Evolutionary conservation across 2,113 vertebrate species (phyloP), one percentile per base, ranked within the genome.

Genomic region (Leucosticte australis): DNA sequence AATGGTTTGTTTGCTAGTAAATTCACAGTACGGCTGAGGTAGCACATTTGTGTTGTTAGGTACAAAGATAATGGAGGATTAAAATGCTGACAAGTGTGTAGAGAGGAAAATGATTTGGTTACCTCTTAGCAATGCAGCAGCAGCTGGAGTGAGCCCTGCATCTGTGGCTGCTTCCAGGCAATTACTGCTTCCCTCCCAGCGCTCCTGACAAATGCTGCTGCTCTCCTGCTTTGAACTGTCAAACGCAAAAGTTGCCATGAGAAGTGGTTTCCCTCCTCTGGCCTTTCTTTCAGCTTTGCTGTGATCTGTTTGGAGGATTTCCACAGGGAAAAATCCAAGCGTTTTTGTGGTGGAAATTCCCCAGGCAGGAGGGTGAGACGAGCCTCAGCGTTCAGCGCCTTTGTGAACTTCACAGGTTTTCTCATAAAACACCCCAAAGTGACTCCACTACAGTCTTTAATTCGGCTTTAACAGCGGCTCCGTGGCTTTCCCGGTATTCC

Each of bases 21-120:
- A 94, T 94, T 93, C 83, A 81, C 92, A 75, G 92, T 80, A 64
- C 30, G 92, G 90, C 93, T 96, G 90, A 96, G 93, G 35, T 70
- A 87, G 90, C 90, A 78, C 69, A 81, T 96, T 94, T 68, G 85
- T 90, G 83, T 87, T 86, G 88, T 92, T 94, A 89, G 83, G 85
- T 83, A 81, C 73, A 81, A 89, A 92, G 85, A 92, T 90, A 93
- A 94, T 78, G 79, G 95, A 94, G 86, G 87, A 95, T 91, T 95
- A 95, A 95, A 94, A 92, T 89, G 93, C 92, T 94, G 94, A 93
- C 90, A 94, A 96, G 93, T 71, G 52, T 57, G 64, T 37, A 76
- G 73, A 90, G 92, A 93, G 76, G 92, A 71, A 81, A 94, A 94
- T 82, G 76, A 90, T 96, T 93, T 95, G 92, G 94, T 95, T 92